Conservation (phyloP, 2,797 vertebrate genomes). For the Danio tinwini region DNA sequence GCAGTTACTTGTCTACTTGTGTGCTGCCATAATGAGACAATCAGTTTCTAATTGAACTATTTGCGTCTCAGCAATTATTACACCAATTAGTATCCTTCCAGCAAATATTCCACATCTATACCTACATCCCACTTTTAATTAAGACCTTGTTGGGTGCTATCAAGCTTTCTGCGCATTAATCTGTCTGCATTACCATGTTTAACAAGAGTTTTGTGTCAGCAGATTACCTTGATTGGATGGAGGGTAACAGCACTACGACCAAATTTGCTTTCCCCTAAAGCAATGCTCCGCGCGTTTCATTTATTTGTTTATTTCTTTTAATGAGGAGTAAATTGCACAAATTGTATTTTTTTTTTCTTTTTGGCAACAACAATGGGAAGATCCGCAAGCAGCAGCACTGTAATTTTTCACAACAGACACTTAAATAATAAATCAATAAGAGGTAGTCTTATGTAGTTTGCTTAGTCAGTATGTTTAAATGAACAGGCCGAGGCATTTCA, state of each 20-base stretch:
- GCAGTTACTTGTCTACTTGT: constrained; percentile 26
- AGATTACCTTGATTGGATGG: constrained; percentile 45
- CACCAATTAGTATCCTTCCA: constrained; percentile 47
- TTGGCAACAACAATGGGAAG: constrained; percentile 58
- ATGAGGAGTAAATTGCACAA: constrained; percentile 43
- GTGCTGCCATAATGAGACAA: constrained; percentile 45
- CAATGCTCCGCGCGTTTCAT: constrained; percentile 25
- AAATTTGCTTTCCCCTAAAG: constrained; percentile 33
- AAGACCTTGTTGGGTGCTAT: constrained; percentile 49
- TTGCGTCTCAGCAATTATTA: constrained; percentile 52
- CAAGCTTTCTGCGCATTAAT: constrained; percentile 45
- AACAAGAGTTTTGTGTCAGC: constrained; percentile 50
- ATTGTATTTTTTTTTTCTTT: constrained; percentile 28
- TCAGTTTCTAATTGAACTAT: constrained; percentile 57
- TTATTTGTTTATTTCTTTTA: constrained; percentile 49
- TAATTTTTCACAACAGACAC: constrained; percentile 63
- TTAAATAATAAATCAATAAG: constrained; percentile 66
- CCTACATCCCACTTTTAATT: constrained; percentile 53
- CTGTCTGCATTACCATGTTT: constrained; percentile 49
- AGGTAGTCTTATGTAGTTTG: constrained; percentile 52
- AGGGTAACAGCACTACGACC: constrained; percentile 25
- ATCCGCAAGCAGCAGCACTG: constrained; percentile 46
- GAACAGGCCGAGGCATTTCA: constrained; percentile 49
- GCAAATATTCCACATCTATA: constrained; percentile 53
- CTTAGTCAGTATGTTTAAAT: constrained; percentile 61